Evolutionary conservation across 2,888 invertebrate species (phyloP), one percentile per base, ranked within the genome.

Genomic region (Spialia ferax): DNA sequence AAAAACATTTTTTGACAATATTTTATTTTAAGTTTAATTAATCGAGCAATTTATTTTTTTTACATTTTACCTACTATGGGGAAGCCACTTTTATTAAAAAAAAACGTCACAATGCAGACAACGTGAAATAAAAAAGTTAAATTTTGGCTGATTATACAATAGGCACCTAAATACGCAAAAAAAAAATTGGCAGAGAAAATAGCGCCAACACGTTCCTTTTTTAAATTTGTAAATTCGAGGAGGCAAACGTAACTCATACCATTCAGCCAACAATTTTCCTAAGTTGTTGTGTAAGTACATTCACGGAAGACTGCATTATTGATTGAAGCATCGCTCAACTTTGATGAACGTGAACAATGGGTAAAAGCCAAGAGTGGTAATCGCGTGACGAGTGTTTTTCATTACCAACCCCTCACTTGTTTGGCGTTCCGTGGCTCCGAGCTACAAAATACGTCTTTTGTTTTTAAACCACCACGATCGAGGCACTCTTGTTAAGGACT

Each of bases 301-400:
- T 35, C 2, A 50, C 61, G 50, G 35, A 61, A 38, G 54, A 63
- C 52, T 63, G 63, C 8, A 18, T 48, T 42, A 57, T 57, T 38
- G 65, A 59, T 35, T 26, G 59, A 66, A 54, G 38, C 45, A 13
- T 57, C 66, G 52, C 48, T 48, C 48, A 56, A 38, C 72, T 70
- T 61, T 68, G 72, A 74, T 73, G 75, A 74, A 70, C 71, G 60
- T 68, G 66, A 71, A 75, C 74, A 74, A 73, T 75, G 73, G 69
- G 67, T 20, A 48, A 71, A 63, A 74, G 77, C 74, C 73, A 73
- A 70, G 72, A 76, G 74, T 70, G 74, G 78, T 73, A 75, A 78
- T 78, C 73, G 74, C 60, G 75, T 73, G 76, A 69, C 74, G 80
- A 83, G 84, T 86, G 87, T 91, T 91, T 91, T 91, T 91, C 91